These are phyloP conservation scores for Borostomias antarcticus DNA, from an alignment of 2,797 vertebrate species.

Conservation along the genomic window DNA sequence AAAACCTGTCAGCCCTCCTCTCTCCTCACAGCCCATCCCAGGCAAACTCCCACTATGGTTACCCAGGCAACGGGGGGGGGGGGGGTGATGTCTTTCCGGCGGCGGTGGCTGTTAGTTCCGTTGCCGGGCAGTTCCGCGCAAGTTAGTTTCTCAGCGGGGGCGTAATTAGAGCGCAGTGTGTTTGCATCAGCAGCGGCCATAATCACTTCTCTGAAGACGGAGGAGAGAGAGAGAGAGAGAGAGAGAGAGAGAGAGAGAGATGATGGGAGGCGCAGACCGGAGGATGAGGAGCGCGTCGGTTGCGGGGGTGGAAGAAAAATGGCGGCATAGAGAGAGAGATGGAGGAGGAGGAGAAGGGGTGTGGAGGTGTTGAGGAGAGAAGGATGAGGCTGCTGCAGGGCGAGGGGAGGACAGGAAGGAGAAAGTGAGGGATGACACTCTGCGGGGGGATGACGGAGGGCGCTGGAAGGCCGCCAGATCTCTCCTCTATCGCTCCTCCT, in stretches of 20 bases:
- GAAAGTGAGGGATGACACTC: not conserved
- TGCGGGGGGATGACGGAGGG: not conserved
- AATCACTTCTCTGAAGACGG: conserved; percentile 53
- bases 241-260: too few relatives aligned
- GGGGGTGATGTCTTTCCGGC: conserved; percentile 53
- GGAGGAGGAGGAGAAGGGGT: not conserved
- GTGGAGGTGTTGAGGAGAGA: not conserved
- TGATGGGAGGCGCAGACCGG: too few relatives aligned
- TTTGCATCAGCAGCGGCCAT: conserved; percentile 58
- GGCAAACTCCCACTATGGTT: conserved; percentile 56
- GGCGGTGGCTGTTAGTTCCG: conserved; percentile 60
- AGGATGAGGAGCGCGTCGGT: not conserved
- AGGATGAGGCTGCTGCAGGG: not conserved
- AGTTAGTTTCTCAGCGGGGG: conserved; percentile 58
- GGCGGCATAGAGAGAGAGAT: conserved; percentile 26
- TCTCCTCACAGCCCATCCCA: conserved; percentile 19
- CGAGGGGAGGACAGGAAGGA: not conserved
- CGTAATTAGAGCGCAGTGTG: conserved; percentile 62
- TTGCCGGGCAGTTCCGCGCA: conserved; percentile 60
- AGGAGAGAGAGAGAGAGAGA: too few relatives aligned
- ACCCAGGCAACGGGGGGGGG: conserved; percentile 60
- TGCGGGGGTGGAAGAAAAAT: conserved; percentile 25
- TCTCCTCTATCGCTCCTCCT: too few relatives aligned
- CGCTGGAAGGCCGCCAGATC: not conserved
- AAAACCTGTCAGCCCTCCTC: conserved; percentile 30